phyloP scores from a whole-genome alignment of 2,888 invertebrate genomes.

The Rutpela maculata region DNA sequence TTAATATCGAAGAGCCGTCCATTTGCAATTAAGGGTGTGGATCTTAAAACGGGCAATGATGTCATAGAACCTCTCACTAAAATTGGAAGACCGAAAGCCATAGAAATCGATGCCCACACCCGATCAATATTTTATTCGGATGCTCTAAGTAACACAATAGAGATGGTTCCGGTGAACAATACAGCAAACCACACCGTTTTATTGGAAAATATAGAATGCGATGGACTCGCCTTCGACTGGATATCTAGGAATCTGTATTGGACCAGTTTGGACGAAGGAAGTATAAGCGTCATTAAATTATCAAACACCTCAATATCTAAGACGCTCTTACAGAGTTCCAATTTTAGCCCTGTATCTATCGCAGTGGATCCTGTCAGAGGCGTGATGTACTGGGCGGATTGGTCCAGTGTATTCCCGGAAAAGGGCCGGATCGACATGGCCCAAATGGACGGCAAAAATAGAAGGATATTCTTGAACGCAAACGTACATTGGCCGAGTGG shows the following conservation, averaged over 20 bases:
- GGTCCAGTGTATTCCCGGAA: constrained; percentile 75
- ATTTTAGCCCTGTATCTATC: constrained; percentile 77
- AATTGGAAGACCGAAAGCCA: constrained; percentile 79
- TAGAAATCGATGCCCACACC: constrained; percentile 81
- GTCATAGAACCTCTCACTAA: constrained; percentile 83
- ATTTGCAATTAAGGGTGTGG: constrained; percentile 83
- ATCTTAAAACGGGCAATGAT: constrained; percentile 74
- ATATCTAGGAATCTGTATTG: constrained; percentile 89
- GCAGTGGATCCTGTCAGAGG: constrained; percentile 83
- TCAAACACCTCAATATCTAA: constrained; percentile 76
- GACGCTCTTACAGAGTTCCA: constrained; percentile 77
- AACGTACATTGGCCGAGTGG: constrained; percentile 86
- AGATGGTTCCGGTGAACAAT: constrained; percentile 58
- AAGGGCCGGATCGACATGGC: constrained; percentile 81
- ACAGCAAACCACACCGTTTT: constrained; percentile 73
- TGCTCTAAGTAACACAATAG: constrained; percentile 71
- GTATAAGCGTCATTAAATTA: constrained; percentile 82
- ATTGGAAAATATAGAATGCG: constrained; percentile 79
- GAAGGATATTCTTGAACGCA: constrained; percentile 74
- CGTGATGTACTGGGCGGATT: constrained; percentile 87
- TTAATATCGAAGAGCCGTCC: constrained; percentile 81
- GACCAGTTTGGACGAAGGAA: constrained; percentile 84
- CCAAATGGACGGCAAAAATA: constrained; percentile 83
- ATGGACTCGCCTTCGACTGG: constrained; percentile 91
- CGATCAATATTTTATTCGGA: constrained; percentile 74